Percentiles rank a stretch among this genome's conserved stretches.
Evolutionary conservation across 2,113 vertebrate genomes (phyloP).

Genomic region (Cochlearius cochlearius): DNA sequence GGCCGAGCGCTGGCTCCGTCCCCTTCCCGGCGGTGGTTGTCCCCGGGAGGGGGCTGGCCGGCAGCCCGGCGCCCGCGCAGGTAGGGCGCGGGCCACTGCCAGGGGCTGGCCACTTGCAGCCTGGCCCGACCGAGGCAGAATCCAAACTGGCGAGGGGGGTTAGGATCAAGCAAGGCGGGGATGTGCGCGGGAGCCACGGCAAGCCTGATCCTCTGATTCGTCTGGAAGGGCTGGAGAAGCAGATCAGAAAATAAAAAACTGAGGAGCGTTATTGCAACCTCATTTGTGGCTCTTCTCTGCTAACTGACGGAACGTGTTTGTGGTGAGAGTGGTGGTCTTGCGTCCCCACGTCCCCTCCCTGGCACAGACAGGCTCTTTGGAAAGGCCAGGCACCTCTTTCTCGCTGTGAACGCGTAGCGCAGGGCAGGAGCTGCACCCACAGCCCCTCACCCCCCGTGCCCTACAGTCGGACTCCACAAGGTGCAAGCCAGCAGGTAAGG

Average conservation of each 20-base stretch:
- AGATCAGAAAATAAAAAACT: neutral
- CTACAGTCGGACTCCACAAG: too few species aligned
- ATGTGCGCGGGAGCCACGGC: fast-evolving
- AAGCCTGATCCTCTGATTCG: neutral
- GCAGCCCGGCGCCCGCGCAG: fast-evolving
- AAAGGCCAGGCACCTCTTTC: neutral
- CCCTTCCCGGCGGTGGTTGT: neutral
- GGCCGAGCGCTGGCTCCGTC: neutral
- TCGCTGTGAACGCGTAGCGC: fast-evolving
- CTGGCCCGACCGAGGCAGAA: neutral
- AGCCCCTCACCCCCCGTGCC: fast-evolving
- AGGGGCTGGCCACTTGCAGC: neutral
- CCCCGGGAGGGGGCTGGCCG: neutral
- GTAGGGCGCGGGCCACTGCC: neutral
- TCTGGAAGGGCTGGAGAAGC: neutral
- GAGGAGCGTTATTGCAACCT: neutral
- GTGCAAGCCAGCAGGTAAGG: neutral
- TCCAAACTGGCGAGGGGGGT: neutral
- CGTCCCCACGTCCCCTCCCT: neutral
- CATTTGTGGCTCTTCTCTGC: neutral
- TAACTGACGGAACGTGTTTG: neutral
- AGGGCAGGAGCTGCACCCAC: neutral
- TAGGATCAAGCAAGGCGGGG: neutral
- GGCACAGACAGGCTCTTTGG: neutral
- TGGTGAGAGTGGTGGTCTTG: neutral